Percentiles rank a stretch among this genome's conserved stretches.
These are phyloP conservation scores for Glyphotaelius pellucidus DNA, from an alignment of 2,888 invertebrate species.

Conservation along the genomic window DNA sequence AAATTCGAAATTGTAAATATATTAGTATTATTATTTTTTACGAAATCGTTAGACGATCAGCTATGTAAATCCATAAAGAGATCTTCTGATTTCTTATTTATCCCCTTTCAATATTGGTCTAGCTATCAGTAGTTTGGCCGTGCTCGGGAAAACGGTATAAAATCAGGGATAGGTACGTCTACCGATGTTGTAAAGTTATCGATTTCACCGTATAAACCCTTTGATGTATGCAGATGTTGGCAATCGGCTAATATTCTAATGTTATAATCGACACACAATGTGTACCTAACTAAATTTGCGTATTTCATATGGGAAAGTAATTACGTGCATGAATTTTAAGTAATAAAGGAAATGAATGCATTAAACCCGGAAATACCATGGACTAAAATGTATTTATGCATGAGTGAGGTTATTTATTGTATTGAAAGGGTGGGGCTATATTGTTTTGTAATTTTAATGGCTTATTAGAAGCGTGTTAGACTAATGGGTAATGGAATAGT, in stretches of 20 bases:
- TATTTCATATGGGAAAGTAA: not conserved
- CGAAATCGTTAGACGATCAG: too few species aligned
- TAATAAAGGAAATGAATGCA: not conserved
- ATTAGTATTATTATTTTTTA: too few species aligned
- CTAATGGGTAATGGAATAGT: slow-evolving; percentile 35
- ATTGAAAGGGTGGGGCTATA: not conserved
- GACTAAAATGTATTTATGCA: slow-evolving; percentile 22
- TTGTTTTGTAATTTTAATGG: slow-evolving; percentile 31
- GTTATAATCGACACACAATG: not conserved
- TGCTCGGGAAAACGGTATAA: too few species aligned
- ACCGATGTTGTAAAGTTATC: too few species aligned
- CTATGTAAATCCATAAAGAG: too few species aligned
- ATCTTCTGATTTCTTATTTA: too few species aligned
- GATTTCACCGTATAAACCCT: too few species aligned
- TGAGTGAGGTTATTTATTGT: slow-evolving; percentile 25
- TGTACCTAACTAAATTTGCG: not conserved
- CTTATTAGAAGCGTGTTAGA: slow-evolving; percentile 33
- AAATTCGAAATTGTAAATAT: too few species aligned
- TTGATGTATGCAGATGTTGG: too few species aligned
- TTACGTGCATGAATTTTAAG: not conserved
- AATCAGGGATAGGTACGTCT: too few species aligned
- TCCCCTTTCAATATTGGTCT: too few species aligned
- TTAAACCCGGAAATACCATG: not conserved
- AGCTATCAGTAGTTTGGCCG: too few species aligned
- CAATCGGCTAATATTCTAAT: not conserved